These are phyloP conservation scores for Lamellibrachia columna DNA, from an alignment of 2,888 invertebrate genomes.

Conservation along the genomic window DNA sequence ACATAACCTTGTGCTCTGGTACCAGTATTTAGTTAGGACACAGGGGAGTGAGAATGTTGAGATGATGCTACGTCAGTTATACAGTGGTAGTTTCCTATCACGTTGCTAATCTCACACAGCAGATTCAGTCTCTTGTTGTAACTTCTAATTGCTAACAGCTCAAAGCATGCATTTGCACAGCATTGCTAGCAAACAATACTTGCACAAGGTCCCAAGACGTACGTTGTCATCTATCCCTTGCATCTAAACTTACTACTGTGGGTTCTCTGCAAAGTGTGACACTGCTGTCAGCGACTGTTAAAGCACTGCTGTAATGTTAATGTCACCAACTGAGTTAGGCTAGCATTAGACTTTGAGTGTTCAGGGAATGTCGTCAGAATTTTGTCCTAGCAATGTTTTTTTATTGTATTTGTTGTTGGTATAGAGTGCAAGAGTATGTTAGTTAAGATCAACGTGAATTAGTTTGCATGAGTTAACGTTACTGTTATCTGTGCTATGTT, in stretches of 20 bases:
- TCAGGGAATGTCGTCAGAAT: neutral
- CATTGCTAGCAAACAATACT: too few relatives aligned
- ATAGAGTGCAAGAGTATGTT: neutral
- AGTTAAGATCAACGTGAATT: neutral
- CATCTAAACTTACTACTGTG: neutral
- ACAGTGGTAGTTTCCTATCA: neutral
- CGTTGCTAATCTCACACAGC: neutral
- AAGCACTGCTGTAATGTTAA: neutral
- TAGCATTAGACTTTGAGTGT: neutral
- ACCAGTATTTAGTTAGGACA: neutral
- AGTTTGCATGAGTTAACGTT: neutral
- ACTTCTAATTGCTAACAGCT: neutral
- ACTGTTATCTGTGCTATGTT: neutral
- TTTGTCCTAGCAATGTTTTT: neutral
- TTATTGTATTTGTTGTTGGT: neutral
- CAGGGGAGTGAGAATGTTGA: neutral
- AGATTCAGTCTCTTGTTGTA: neutral
- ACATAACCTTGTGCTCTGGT: neutral
- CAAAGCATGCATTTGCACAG: neutral
- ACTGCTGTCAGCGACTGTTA: neutral
- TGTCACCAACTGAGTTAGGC: neutral
- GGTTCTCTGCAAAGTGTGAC: neutral
- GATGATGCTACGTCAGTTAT: neutral
- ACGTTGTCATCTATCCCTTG: neutral
- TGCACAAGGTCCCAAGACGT: too few relatives aligned